Evolutionary conservation across 2,113 vertebrate species (phyloP).

Genomic region (Stictonetta naevosa): DNA sequence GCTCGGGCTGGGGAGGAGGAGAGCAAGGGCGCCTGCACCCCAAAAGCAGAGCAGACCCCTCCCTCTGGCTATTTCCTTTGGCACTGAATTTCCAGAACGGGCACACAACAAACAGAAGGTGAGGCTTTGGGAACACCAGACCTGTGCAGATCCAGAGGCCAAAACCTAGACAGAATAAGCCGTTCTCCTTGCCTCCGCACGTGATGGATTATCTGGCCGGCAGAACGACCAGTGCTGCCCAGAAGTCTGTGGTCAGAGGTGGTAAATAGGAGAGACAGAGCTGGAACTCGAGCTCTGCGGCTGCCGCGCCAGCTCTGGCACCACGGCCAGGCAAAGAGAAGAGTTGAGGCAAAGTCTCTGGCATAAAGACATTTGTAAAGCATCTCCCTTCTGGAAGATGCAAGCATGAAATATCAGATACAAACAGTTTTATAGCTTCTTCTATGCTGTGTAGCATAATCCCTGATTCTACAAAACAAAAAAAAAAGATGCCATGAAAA

Average conservation of each 20-base stretch:
- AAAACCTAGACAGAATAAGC: not conserved
- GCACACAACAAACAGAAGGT: constrained; percentile 38
- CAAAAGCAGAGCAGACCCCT: constrained; percentile 6
- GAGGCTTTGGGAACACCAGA: constrained; percentile 39
- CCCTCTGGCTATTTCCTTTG: constrained; percentile 59
- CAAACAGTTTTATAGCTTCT: not conserved
- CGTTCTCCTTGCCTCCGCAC: not conserved
- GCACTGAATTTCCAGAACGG: constrained; percentile 53
- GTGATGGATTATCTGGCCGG: not conserved
- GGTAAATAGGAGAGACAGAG: not conserved
- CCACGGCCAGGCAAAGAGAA: not conserved
- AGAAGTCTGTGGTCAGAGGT: not conserved
- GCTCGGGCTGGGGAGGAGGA: not conserved
- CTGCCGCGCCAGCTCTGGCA: not conserved
- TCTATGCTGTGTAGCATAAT: not conserved
- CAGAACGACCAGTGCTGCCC: not conserved
- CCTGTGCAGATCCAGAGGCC: not conserved
- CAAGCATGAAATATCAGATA: not conserved
- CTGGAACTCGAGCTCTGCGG: not conserved
- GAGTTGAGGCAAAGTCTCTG: not conserved
- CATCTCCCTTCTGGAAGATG: not conserved
- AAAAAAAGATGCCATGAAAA: not conserved
- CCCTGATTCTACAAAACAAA: not conserved
- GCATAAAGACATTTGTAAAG: not conserved
- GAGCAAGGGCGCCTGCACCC: constrained; percentile 24